phyloP scores from a whole-genome alignment of 2,888 invertebrate species.

The Nemapogon koenigi region DNA sequence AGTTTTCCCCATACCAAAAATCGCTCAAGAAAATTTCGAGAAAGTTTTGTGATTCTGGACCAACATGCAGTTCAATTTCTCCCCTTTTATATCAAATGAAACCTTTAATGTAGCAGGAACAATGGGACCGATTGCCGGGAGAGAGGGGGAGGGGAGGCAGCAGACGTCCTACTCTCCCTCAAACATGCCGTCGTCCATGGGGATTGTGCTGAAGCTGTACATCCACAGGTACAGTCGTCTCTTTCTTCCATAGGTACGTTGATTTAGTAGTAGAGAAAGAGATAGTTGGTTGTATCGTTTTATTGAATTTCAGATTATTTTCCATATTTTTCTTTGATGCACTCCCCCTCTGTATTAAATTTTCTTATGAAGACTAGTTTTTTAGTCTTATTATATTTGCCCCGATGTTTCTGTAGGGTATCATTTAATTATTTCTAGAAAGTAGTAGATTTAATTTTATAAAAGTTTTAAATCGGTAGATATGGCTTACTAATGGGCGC shows the following conservation, averaged over 20 bases:
- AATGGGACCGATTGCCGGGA: constrained; percentile 63
- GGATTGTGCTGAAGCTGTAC: constrained; percentile 60
- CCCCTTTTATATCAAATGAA: too few species aligned
- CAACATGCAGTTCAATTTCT: too few species aligned
- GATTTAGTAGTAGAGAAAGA: constrained; percentile 14
- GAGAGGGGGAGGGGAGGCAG: constrained; percentile 71
- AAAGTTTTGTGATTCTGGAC: too few species aligned
- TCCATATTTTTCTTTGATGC: constrained; percentile 19
- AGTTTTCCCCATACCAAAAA: too few species aligned
- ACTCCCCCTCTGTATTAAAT: constrained; percentile 19
- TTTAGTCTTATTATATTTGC: too few species aligned
- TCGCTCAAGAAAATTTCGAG: too few species aligned
- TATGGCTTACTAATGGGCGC: too few species aligned
- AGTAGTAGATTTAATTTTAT: too few species aligned
- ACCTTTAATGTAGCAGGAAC: constrained; percentile 31
- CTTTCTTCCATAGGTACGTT: constrained; percentile 21
- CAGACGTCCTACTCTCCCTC: constrained; percentile 86
- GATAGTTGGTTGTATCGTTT: constrained; percentile 15
- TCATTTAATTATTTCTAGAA: too few species aligned
- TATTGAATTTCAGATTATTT: background rate
- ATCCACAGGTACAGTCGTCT: constrained; percentile 53
- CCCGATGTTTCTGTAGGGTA: too few species aligned
- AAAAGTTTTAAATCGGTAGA: too few species aligned
- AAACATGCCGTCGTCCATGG: constrained; percentile 90
- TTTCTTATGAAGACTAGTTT: constrained; percentile 6